These are phyloP conservation scores for Microcaecilia unicolor DNA, from an alignment of 2,797 vertebrate genomes.

Conservation along the genomic window DNA sequence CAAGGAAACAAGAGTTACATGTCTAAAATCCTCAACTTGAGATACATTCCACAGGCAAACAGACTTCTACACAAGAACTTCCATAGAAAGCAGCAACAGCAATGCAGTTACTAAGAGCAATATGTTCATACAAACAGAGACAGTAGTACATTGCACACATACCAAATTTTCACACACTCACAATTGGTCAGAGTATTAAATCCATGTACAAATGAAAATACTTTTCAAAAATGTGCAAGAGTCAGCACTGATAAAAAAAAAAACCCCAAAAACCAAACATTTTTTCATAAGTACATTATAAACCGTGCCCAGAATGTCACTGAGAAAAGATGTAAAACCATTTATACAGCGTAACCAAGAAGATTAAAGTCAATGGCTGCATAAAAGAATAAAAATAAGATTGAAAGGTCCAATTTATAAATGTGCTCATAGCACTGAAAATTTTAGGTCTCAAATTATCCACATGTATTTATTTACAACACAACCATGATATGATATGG, in stretches of 20 bases:
- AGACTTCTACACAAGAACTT: conserved; percentile 28
- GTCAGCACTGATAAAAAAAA: conserved; percentile 66
- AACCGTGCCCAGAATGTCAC: conserved; percentile 60
- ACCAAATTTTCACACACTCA: conserved; percentile 52
- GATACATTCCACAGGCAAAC: conserved; percentile 30
- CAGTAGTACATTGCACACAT: conserved; percentile 67
- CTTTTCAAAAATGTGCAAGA: conserved; percentile 87
- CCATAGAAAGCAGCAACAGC: no score
- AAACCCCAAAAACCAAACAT: no score
- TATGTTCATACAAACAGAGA: conserved; percentile 42
- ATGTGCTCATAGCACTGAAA: conserved; percentile 44
- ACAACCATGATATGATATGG: no score
- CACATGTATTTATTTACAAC: conserved; percentile 45
- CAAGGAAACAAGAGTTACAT: no score
- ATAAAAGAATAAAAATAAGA: conserved; percentile 56
- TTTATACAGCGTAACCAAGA: conserved; percentile 55
- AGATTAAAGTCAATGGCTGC: conserved; percentile 59
- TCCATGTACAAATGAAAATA: conserved; percentile 76
- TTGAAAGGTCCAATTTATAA: conserved; percentile 51
- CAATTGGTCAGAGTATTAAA: conserved; percentile 70
- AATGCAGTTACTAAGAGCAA: conserved; percentile 41
- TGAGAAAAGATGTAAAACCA: conserved; percentile 62
- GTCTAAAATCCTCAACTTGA: conserved; percentile 50
- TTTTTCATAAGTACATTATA: conserved; percentile 65
- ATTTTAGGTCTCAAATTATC: conserved; percentile 36